Evolutionary conservation across 2,113 vertebrate genomes (phyloP).

Genomic region (Bothrops jararaca): DNA sequence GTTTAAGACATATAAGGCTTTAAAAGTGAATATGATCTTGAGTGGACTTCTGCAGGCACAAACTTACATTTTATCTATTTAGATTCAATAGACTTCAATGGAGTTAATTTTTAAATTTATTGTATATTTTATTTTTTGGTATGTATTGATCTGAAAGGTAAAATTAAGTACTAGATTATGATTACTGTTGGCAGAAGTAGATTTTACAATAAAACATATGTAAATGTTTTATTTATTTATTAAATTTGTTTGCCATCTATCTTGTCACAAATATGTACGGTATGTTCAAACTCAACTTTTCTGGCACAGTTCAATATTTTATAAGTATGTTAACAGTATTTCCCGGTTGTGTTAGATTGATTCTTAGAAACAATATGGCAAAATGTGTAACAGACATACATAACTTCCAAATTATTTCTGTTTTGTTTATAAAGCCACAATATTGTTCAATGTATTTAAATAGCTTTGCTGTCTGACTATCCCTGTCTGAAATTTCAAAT

Average conservation of each 20-base stretch:
- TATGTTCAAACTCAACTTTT: neutral
- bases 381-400: neutral
- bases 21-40: neutral
- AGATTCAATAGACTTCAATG: neutral
- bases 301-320: neutral
- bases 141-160: neutral
- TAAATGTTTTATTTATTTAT: neutral
- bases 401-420: neutral
- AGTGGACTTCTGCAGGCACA: neutral
- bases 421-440: neutral
- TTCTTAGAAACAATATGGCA: neutral
- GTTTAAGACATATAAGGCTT: neutral
- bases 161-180: neutral
- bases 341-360: neutral
- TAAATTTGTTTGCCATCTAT: neutral
- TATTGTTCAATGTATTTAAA: neutral
- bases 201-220: neutral
- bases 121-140: neutral
- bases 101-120: neutral
- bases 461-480: neutral
- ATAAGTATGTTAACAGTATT: neutral
- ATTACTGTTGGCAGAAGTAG: neutral
- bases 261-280: neutral
- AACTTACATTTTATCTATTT: neutral
- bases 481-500: constrained; percentile 31